These are phyloP conservation scores for Drosophila aff. DNA, from an alignment of 1,140 invertebrate species.

Conservation along the genomic window DNA sequence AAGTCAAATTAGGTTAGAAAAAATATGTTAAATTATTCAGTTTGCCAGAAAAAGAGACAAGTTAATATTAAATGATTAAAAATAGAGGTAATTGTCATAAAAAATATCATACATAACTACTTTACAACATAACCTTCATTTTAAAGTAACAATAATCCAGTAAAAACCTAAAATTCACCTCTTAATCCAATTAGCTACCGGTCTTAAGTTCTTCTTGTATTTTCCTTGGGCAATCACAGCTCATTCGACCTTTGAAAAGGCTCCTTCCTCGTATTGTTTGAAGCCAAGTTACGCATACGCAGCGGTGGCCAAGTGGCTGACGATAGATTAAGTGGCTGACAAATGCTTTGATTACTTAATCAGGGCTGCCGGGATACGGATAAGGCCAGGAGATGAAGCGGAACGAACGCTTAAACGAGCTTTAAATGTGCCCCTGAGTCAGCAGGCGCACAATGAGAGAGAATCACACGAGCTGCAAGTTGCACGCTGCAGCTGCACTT, in stretches of 20 bases:
- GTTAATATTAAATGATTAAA: no score
- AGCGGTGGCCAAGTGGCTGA: conserved; percentile 65
- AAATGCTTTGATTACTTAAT: conserved; percentile 84
- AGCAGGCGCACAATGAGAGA: conserved; percentile 57
- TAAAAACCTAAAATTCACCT: no score
- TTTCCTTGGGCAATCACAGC: conserved; percentile 16
- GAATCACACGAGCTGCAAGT: conserved; percentile 33
- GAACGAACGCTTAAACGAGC: conserved; percentile 76
- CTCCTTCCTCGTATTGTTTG: conserved; percentile 7
- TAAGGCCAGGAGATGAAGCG: conserved; percentile 57
- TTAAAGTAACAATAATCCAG: not conserved
- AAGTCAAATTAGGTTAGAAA: no score
- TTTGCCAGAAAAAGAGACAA: no score
- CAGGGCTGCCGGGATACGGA: conserved; percentile 43
- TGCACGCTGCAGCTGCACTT: conserved; percentile 45
- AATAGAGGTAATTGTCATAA: no score
- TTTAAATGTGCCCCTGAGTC: conserved; percentile 82
- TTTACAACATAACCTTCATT: not conserved
- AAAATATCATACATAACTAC: not conserved
- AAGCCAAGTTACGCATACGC: conserved; percentile 53
- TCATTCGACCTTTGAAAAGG: not conserved
- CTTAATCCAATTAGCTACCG: not conserved
- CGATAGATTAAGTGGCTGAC: conserved; percentile 78
- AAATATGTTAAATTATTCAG: no score
- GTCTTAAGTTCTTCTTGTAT: not conserved